Evolutionary conservation across 2,113 vertebrate genomes (phyloP).

Genomic region (Xiphophorus couchianus): DNA sequence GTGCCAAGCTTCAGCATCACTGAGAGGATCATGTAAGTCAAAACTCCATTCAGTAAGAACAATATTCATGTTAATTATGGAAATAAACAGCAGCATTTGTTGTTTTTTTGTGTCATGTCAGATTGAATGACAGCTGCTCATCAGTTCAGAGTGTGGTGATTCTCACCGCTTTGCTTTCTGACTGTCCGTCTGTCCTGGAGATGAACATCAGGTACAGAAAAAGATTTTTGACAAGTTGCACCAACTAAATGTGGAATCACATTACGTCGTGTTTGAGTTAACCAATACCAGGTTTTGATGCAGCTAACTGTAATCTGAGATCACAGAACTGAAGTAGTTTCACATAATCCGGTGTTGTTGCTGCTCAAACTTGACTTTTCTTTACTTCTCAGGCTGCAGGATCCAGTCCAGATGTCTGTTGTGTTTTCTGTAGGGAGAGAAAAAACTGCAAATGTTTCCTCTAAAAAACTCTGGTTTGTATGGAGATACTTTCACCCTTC

Average conservation of each 20-base stretch:
- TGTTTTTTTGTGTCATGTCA: constrained; percentile 31
- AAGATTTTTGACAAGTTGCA: neutral
- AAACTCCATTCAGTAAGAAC: neutral
- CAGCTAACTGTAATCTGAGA: neutral
- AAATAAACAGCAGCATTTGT: neutral
- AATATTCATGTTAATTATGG: neutral
- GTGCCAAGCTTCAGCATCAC: constrained; percentile 53
- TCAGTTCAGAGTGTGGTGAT: constrained; percentile 51
- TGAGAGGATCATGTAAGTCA: constrained; percentile 59
- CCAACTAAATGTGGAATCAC: neutral
- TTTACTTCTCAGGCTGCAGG: constrained; percentile 52
- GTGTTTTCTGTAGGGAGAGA: constrained; percentile 31
- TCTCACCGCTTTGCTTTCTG: constrained; percentile 58
- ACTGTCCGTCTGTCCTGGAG: constrained; percentile 37
- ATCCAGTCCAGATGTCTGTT: constrained; percentile 46
- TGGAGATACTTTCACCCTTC: neutral
- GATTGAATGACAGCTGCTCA: constrained; percentile 51
- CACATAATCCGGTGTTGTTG: neutral
- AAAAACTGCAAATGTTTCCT: constrained; percentile 6
- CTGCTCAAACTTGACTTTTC: neutral
- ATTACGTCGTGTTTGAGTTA: neutral
- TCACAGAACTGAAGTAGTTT: neutral
- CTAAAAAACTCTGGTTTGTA: constrained; percentile 59
- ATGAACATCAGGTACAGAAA: constrained; percentile 60
- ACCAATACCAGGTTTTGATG: neutral